Evolutionary conservation across 1,140 invertebrate species (phyloP).

Genomic region (Anastatus disparis): DNA sequence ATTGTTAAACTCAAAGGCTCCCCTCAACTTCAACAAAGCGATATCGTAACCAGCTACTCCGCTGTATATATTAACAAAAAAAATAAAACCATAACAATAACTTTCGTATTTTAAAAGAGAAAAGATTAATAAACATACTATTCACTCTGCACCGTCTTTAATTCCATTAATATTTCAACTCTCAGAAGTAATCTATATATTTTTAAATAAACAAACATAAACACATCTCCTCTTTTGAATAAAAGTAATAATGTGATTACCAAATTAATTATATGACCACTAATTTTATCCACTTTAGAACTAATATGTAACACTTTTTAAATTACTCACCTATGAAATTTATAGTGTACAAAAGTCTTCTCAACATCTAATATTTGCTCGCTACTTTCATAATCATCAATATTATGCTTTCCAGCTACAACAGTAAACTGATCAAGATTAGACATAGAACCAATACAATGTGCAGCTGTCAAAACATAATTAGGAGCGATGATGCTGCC

Average conservation of each 20-base stretch:
- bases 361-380: constrained; percentile 64
- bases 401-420: constrained; percentile 52
- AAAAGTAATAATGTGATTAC: too few relatives aligned
- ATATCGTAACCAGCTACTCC: constrained; percentile 72
- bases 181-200: too few relatives aligned
- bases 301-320: too few relatives aligned
- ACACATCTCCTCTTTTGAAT: too few relatives aligned
- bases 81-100: too few relatives aligned
- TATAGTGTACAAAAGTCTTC: constrained; percentile 62
- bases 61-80: constrained; percentile 49
- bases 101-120: too few relatives aligned
- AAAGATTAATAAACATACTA: too few relatives aligned
- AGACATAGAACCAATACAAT: constrained; percentile 60
- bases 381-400: constrained; percentile 49
- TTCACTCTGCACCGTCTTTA: too few relatives aligned
- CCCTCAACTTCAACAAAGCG: constrained; percentile 69
- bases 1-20: constrained; percentile 67
- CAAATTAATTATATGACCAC: too few relatives aligned
- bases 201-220: too few relatives aligned
- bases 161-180: too few relatives aligned
- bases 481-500: constrained; percentile 62
- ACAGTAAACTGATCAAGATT: constrained; percentile 40
- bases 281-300: too few relatives aligned
- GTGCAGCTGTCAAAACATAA: constrained; percentile 67
- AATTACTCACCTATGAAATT: constrained; percentile 64